Conservation (phyloP, 2,888 invertebrate genomes). For the Xanthorhoe designata region DNA sequence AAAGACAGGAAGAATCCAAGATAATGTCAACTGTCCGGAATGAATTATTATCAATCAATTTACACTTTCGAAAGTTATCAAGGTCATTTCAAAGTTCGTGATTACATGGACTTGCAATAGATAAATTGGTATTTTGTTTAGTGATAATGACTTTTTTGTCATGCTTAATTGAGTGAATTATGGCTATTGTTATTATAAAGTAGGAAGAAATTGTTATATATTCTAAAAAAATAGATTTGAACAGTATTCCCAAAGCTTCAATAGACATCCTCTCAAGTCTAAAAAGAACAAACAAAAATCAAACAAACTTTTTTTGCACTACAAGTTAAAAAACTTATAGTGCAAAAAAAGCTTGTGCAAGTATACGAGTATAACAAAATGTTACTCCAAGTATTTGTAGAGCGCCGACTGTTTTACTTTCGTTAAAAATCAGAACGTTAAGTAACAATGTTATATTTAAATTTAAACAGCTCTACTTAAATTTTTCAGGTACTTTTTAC, state of each 20-base stretch:
- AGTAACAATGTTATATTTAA: slow-evolving; percentile 14
- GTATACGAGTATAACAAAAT: too few relatives aligned
- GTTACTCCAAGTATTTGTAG: too few relatives aligned
- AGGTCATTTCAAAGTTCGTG: slow-evolving; percentile 10
- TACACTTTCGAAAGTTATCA: slow-evolving; percentile 25
- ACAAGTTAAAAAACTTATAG: too few relatives aligned
- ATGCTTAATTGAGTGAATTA: not conserved
- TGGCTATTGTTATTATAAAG: too few relatives aligned
- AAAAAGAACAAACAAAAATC: too few relatives aligned
- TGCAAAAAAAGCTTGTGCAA: too few relatives aligned
- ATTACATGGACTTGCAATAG: slow-evolving; percentile 5
- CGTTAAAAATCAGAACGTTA: not conserved
- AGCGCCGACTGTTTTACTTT: too few relatives aligned
- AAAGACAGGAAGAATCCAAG: not conserved
- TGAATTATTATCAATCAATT: slow-evolving; percentile 26
- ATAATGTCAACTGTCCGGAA: slow-evolving; percentile 15
- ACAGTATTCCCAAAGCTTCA: too few relatives aligned
- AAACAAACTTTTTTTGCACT: too few relatives aligned
- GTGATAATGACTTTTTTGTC: not conserved
- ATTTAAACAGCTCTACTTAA: slow-evolving; percentile 21
- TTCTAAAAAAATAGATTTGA: too few relatives aligned
- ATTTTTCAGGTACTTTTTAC: slow-evolving; percentile 27
- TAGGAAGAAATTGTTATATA: too few relatives aligned
- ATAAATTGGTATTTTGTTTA: slow-evolving; percentile 10
- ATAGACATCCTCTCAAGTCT: too few relatives aligned